Evolutionary conservation across 2,113 vertebrate genomes (phyloP), one percentile per base, ranked within the genome.

Genomic region (Lathamus discolor): DNA sequence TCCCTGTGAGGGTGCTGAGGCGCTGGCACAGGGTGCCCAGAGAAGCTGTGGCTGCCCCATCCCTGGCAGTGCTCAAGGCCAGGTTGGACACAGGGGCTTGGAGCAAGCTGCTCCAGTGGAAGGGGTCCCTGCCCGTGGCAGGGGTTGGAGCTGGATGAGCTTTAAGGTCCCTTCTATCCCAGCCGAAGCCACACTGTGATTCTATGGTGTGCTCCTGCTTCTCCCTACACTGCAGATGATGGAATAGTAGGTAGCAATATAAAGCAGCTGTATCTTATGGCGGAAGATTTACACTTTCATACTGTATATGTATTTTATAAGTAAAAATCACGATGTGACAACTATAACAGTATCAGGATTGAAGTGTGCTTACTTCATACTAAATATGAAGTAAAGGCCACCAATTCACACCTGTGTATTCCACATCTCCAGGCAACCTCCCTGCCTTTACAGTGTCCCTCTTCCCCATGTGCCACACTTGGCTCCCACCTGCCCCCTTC

Each of bases 381-480:
- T 4, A 27, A 41, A 24, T 16, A 37, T 2, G 1, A 74, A 52
- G 6, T 1, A 29, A 31, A 59, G 2, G 0, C 7, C 52, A 51
- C 9, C 27, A 39, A 5, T 35, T 73, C 68, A 52, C 43, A 64
- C 7, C 20, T 3, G 23, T 3, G 10, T 9, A 23, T 25, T 18
- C 67, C 15, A 24, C 13, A 24, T 29, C 59, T 73, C 61, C 46
- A 33, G n/a, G 43, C 1, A 7, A 16, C 33, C 49, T 12, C 61
- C 44, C 73, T 25, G 68, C 8, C 43, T 64, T 49, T n/a, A 43
- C 37, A 70, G 35, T 16, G 0, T 3, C 51, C 59, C 48, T 31
- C 6, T 0, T 8, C 13, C n/a, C 41, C 31, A 27, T 0, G 0
- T 3, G 3, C 74, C 88, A 93, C 29, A 18, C 48, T 6, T 7